phyloP scores from a whole-genome alignment of 2,113 vertebrate genomes.

The Litocranius walleri region DNA sequence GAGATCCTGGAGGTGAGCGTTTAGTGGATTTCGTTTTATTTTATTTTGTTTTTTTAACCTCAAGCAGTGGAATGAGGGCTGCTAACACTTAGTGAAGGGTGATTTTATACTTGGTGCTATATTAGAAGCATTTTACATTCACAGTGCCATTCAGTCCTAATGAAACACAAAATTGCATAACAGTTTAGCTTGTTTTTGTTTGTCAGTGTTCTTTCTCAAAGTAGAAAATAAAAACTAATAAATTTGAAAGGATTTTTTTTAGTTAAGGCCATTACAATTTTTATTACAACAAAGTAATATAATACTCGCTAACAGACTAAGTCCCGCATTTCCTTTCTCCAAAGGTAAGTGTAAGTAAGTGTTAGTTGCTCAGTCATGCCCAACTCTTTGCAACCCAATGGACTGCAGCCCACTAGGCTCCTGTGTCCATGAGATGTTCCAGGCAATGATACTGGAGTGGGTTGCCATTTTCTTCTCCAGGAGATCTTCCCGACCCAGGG shows the following conservation, averaged over 20 bases:
- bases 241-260: constrained; percentile 19
- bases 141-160: not conserved
- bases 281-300: not conserved
- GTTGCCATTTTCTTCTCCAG: not conserved
- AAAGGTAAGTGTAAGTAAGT: not conserved
- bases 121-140: not conserved
- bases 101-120: not conserved
- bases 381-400: not conserved
- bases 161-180: not conserved
- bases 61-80: not conserved
- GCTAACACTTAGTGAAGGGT: not conserved
- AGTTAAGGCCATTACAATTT: not conserved
- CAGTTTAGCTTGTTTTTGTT: not conserved
- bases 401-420: not conserved
- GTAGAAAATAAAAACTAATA: not conserved
- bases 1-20: constrained; percentile 89
- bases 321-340: not conserved
- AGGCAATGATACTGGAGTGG: not conserved
- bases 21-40: not conserved
- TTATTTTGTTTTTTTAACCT: not conserved
- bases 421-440: not conserved
- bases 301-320: not conserved
- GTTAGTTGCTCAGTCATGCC: not conserved
- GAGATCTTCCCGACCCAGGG: not conserved
- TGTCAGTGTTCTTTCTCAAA: not conserved